Base-by-base conservation (phyloP, 2,888 invertebrate genomes). In the Troides helena region DNA sequence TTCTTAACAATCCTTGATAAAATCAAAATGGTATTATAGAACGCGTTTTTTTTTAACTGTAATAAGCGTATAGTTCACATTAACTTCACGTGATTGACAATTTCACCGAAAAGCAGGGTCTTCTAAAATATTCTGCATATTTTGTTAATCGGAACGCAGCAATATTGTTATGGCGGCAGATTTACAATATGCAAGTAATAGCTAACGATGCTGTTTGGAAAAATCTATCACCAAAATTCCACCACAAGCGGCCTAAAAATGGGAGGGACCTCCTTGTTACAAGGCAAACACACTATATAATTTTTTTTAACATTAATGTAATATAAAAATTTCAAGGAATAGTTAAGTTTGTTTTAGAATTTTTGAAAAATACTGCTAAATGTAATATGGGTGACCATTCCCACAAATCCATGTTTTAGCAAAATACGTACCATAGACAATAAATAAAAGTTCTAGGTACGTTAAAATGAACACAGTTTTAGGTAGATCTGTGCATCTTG, bases 401-500 rank as follows among this genome's bases (percentile, higher is more conserved):
- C 61, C 36, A 39, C 23, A 67, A 67, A 53, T 50, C 23, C 46
- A 50, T 21, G 50, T 21, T n/a, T 30, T 6, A 57, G 6, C 1
- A 5, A 8, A 21, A 21, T 67, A 67, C 62, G 60, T 39, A 60
- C 53, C 53, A 70, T 59, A 60, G 8, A 63, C 43, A 70, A 50
- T 64, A 70, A 66, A 70, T 63, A 69, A 69, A 36, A 58, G 62
- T 61, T 67, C 64, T 69, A 71, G 63, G 72, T 70, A 74, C 64
- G 69, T 77, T 72, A 81, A 83, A 82, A 81, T 86, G 86, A 89
- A 88, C 88, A 89, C 88, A 87, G 81, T 82, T 74, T 72, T 80
- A 81, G 84, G 85, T 85, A 84, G 81, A 81, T 86, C 84, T 87
- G 86, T 87, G 87, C 84, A 78, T 77, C 74, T 36, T 78, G 72